These are phyloP conservation scores for Anhinga rufa DNA, from an alignment of 2,113 vertebrate species.

Conservation along the genomic window DNA sequence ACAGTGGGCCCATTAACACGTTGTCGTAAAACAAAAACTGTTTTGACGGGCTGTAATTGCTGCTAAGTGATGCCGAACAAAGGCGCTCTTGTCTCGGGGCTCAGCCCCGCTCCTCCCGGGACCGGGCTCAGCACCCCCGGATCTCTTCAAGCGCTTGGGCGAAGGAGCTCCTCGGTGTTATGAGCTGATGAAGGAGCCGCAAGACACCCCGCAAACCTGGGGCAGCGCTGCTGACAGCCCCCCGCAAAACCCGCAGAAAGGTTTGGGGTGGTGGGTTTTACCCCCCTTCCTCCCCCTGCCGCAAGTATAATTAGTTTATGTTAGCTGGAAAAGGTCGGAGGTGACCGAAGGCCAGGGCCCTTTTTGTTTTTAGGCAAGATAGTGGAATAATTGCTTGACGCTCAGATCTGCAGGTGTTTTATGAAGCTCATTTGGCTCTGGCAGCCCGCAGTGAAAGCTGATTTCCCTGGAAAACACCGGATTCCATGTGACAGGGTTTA, in stretches of 20 bases:
- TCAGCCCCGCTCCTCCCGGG: background rate
- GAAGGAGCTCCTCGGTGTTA: slow-evolving; percentile 60
- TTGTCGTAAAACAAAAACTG: slow-evolving; percentile 88
- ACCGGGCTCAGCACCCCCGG: slow-evolving; percentile 15
- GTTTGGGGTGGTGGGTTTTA: background rate
- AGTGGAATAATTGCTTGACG: slow-evolving; percentile 86
- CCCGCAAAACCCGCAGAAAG: slow-evolving; percentile 64
- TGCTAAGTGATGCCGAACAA: slow-evolving; percentile 90
- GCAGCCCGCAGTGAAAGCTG: slow-evolving; percentile 76
- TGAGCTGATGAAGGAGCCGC: slow-evolving; percentile 77
- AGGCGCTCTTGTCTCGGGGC: slow-evolving; percentile 75
- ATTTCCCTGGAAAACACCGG: slow-evolving; percentile 70
- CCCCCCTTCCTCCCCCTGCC: slow-evolving; percentile 27
- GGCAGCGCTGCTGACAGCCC: slow-evolving; percentile 70
- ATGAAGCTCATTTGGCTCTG: slow-evolving; percentile 82
- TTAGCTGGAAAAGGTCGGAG: slow-evolving; percentile 92
- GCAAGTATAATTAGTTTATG: slow-evolving; percentile 96
- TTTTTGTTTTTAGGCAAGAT: slow-evolving; percentile 90
- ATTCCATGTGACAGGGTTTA: slow-evolving; percentile 83
- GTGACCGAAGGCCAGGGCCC: slow-evolving; percentile 79
- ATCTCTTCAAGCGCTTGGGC: slow-evolving; percentile 50
- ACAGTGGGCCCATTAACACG: slow-evolving; percentile 88
- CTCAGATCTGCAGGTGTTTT: slow-evolving; percentile 89
- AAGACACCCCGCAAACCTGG: slow-evolving; percentile 70
- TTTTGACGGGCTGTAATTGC: slow-evolving; percentile 95